These are phyloP conservation scores for Allophyes oxyacanthae DNA, from an alignment of 2,888 invertebrate genomes.

Conservation along the genomic window DNA sequence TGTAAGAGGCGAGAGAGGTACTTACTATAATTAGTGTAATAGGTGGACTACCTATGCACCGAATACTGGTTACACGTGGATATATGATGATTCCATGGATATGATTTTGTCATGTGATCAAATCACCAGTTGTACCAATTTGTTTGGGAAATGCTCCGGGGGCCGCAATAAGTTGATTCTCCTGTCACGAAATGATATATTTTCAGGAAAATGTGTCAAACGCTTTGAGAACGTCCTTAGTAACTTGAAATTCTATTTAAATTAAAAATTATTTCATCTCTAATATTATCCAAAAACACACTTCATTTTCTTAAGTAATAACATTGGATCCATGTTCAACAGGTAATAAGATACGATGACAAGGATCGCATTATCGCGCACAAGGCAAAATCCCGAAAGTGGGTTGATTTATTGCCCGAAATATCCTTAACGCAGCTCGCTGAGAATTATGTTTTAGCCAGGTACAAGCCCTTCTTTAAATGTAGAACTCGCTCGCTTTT, in stretches of 20 bases:
- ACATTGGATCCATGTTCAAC: conserved; percentile 74
- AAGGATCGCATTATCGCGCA: conserved; percentile 77
- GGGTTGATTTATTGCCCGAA: conserved; percentile 76
- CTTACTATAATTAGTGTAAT: too few relatives aligned
- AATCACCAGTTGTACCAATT: too few relatives aligned
- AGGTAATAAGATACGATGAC: conserved; percentile 80
- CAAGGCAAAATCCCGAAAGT: conserved; percentile 74
- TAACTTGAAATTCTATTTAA: conserved; percentile 4
- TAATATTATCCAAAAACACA: conserved; percentile 37
- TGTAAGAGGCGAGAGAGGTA: too few relatives aligned
- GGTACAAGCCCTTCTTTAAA: conserved; percentile 48
- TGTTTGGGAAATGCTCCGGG: too few relatives aligned
- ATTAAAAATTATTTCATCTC: conserved; percentile 31
- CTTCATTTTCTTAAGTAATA: conserved; percentile 64
- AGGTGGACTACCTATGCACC: too few relatives aligned
- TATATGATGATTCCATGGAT: too few relatives aligned
- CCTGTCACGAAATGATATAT: too few relatives aligned
- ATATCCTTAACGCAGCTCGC: conserved; percentile 71
- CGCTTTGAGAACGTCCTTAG: too few relatives aligned
- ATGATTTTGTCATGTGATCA: too few relatives aligned
- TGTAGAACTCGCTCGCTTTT: conserved; percentile 29
- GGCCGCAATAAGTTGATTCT: too few relatives aligned
- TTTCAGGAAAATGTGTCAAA: too few relatives aligned
- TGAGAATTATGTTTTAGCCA: conserved; percentile 67
- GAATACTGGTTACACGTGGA: too few relatives aligned